Evolutionary conservation across 2,888 invertebrate species (phyloP), one percentile per base, ranked within the genome.

Genomic region (Eudemis profundana): DNA sequence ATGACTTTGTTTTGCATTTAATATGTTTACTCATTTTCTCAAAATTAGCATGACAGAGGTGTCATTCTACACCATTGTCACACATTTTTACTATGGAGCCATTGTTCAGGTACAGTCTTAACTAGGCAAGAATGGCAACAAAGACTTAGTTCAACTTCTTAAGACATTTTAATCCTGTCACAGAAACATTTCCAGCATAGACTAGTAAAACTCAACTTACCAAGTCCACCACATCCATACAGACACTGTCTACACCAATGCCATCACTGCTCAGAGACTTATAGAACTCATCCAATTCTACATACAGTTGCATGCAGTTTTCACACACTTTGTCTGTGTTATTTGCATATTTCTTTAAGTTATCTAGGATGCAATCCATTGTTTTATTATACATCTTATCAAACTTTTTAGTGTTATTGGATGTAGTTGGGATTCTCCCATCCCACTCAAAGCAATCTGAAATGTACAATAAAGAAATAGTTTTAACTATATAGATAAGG

Each of bases 171-270:
- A n/a, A n/a, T n/a, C n/a, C n/a, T n/a, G n/a, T n/a, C n/a, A n/a
- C n/a, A n/a, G n/a, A n/a, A n/a, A n/a, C n/a, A n/a, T n/a, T n/a
- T n/a, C n/a, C n/a, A n/a, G n/a, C n/a, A n/a, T n/a, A n/a, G n/a
- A n/a, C n/a, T n/a, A n/a, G n/a, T n/a, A n/a, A n/a, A n/a, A n/a
- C 14, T 15, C 46, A 67, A 86, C 92, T 90, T 85, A 95, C 95
- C 70, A 93, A 86, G 84, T 95, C 95, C 1, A 95, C 94, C 71
- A 95, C 91, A 79, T 95, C 95, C 93, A 95, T 94, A 74, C 95
- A 95, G 66, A 95, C 87, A 68, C 90, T 93, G 68, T 93, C 93
- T 61, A 93, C 91, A 66, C 93, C 94, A 76, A 93, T 93, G 61
- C 89, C 82, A 76, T 93, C 93, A 71, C 86, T 72, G 67, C 92